Conservation (phyloP, 2,113 vertebrate genomes). For the Zosterops hypoxanthus region DNA sequence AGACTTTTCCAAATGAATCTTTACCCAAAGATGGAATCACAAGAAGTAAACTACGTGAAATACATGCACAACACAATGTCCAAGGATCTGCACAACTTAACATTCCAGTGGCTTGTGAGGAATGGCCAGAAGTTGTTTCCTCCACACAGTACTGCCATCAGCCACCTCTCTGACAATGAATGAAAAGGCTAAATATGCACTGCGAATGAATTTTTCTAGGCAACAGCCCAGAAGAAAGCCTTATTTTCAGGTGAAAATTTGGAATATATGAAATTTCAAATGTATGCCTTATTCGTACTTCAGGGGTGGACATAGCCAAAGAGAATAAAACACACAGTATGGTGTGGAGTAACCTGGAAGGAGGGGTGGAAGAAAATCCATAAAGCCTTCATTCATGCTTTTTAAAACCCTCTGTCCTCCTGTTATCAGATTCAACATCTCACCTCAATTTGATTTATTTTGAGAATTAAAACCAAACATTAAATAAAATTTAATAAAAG, state of each 20-base stretch:
- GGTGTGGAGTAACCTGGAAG: background rate
- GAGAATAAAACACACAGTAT: background rate
- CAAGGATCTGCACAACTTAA: background rate
- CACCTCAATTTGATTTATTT: background rate
- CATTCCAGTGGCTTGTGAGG: background rate
- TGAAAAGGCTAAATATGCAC: background rate
- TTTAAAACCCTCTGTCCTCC: background rate
- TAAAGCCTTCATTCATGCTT: constrained; percentile 21
- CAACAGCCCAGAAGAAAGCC: background rate
- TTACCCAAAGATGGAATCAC: background rate
- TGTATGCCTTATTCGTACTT: background rate
- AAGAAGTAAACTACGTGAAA: background rate
- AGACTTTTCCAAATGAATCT: background rate
- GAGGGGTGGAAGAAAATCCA: background rate
- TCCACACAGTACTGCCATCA: background rate
- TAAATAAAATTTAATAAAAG: background rate
- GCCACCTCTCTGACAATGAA: background rate
- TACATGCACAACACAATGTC: fast-evolving
- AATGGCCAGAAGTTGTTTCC: background rate
- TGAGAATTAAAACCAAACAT: constrained; percentile 17
- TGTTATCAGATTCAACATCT: constrained; percentile 11
- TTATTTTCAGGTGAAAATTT: background rate
- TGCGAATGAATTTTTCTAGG: background rate
- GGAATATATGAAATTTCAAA: background rate
- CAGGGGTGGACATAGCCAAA: background rate